Evolutionary conservation across 2,113 vertebrate species (phyloP), one percentile per base, ranked within the genome.

Genomic region (Ancistrus triradiatus): DNA sequence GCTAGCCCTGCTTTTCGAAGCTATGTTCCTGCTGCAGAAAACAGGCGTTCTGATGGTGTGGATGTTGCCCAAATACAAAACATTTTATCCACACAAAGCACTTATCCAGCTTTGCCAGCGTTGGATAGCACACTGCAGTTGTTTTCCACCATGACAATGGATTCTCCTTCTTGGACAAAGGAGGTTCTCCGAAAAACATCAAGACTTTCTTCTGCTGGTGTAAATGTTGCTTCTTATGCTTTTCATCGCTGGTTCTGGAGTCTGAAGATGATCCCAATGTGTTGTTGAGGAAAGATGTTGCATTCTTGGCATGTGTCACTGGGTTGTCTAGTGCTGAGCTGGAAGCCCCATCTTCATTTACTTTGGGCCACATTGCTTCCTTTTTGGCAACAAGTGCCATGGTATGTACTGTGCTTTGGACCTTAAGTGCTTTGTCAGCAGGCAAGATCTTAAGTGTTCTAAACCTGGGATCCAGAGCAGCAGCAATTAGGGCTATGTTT

Each of bases 391-490:
- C 44, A 27, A 58, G 33, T 47, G 53, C 47, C 55, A 71, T 65
- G 8, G 28, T 18, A 44, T 66, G 27, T 14, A 71, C 18, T 24
- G 31, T 72, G 57, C 48, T 66, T 55, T 61, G 56, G 19, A 66
- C 48, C 61, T 65, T 51, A 10, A 70, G 35, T 19, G 7, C 49
- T 22, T 61, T 1, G 10, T 66, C 55, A 60, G 62, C 19, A 59
- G 53, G 6, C 57, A 68, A 53, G 47, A 66, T 66, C 38, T 55
- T 66, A 3, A 66, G 56, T 38, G 59, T 72, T 66, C 63, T 33
- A 47, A 67, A 71, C 21, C 58, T 61, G 7, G 70, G 58, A 50
- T 67, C 63, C 24, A 72, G 13, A 49, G 57, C 70, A 61, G 56
- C 43, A 49, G 64, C 49, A 42, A 72, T 7, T n/a, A 72, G 42